These are phyloP conservation scores for Leucozona laternaria DNA, from an alignment of 2,888 invertebrate species.

Conservation along the genomic window DNA sequence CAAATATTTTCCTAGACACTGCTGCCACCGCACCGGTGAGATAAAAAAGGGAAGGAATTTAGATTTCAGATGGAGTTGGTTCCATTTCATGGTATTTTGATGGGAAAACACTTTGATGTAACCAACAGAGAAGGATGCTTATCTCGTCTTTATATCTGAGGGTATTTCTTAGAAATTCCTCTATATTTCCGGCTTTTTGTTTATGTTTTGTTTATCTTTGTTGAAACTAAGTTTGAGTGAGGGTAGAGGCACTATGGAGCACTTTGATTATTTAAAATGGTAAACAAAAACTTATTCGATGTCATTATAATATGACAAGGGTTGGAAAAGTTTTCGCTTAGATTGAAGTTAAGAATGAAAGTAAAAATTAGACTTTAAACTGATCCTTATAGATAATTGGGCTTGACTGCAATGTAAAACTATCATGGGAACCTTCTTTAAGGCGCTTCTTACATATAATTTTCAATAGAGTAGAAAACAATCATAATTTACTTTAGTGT, in stretches of 20 bases:
- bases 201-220: background rate
- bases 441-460: no score
- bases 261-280: background rate
- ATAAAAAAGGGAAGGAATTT: background rate
- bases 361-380: background rate
- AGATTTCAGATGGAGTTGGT: background rate
- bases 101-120: background rate
- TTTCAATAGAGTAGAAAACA: no score
- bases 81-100: background rate
- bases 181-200: no score
- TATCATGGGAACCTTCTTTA: no score
- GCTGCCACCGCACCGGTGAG: background rate
- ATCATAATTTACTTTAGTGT: no score
- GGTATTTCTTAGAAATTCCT: background rate
- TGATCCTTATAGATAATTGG: background rate
- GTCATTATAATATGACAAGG: background rate
- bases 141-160: background rate
- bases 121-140: background rate
- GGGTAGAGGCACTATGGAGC: background rate
- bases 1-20: constrained; percentile 5
- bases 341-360: background rate
- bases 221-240: background rate
- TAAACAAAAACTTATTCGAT: background rate
- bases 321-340: background rate
- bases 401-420: background rate